Percentiles rank a stretch among this genome's conserved stretches.
These are phyloP conservation scores for Lycodopsis pacificus DNA, from an alignment of 2,797 vertebrate species.

Conservation along the genomic window DNA sequence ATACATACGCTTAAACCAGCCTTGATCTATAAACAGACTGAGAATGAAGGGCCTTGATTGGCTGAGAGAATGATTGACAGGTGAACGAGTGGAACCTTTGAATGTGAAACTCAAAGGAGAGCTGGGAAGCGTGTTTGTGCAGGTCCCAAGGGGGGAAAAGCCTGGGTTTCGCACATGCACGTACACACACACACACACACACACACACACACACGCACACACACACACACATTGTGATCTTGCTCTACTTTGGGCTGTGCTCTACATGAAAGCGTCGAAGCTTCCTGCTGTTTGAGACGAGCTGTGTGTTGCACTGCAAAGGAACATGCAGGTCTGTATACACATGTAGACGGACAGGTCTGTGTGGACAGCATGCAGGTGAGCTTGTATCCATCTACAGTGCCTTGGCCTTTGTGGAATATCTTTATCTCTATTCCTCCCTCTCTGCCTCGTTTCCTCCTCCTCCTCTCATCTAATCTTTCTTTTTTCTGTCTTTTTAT, in stretches of 20 bases:
- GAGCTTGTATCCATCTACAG: slow-evolving; percentile 63
- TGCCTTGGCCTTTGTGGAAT: slow-evolving; percentile 52
- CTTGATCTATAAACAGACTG: slow-evolving; percentile 87
- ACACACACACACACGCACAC: slow-evolving; percentile 40
- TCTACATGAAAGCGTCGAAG: slow-evolving; percentile 81
- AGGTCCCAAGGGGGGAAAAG: slow-evolving; percentile 83
- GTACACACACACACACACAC: slow-evolving; percentile 21
- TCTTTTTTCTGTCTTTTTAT: slow-evolving; percentile 16
- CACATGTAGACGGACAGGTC: slow-evolving; percentile 74
- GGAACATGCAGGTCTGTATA: slow-evolving; percentile 73
- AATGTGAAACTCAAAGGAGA: slow-evolving; percentile 86
- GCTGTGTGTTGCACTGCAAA: slow-evolving; percentile 74
- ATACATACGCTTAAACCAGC: slow-evolving; percentile 83
- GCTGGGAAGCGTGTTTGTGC: slow-evolving; percentile 85
- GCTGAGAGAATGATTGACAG: slow-evolving; percentile 84
- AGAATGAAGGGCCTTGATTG: slow-evolving; percentile 81
- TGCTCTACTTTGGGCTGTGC: slow-evolving; percentile 84
- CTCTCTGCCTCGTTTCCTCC: slow-evolving; percentile 27
- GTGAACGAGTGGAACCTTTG: slow-evolving; percentile 85
- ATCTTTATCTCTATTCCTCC: slow-evolving; percentile 1
- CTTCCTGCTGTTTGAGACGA: slow-evolving; percentile 80
- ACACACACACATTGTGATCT: slow-evolving; percentile 73
- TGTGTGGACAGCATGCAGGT: slow-evolving; percentile 70
- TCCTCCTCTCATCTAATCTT: slow-evolving; percentile 17
- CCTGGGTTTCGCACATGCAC: slow-evolving; percentile 78